Evolutionary conservation across 1,140 invertebrate genomes (phyloP), one percentile per base, ranked within the genome.

Genomic region (Drosophila ficusphila): DNA sequence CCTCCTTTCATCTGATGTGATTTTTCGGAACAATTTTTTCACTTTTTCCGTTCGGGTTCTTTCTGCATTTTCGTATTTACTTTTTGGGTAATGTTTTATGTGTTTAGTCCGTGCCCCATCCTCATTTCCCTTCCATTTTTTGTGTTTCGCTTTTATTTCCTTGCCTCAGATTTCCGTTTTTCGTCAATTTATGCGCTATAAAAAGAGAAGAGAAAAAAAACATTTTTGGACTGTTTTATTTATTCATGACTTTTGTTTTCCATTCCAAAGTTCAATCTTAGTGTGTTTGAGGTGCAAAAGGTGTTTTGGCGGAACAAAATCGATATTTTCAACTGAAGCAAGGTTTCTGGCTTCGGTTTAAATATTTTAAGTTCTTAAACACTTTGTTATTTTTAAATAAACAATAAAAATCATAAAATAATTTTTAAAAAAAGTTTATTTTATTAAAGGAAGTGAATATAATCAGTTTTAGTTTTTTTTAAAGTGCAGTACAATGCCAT

Each of bases 121-220:
- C 38, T 11, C 54, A 39, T 54, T 82, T 76, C 29, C 57, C 38
- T 46, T 36, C 34, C 72, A 54, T 61, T 79, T 34, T 19, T 46
- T 79, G 52, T 85, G 64, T 79, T 75, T 60, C 64, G 36, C 51
- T 76, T 83, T 85, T 79, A 68, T 85, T 79, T 85, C 61, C 41
- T 38, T 65, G 72, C 68, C 67, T 70, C 76, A 81, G 81, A 88
- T 88, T 85, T 85, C 57, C 65, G 47, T 69, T 81, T 81, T 76
- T 68, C 29, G 31, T 62, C 75, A 83, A 85, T 85, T 81, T 85
- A 85, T 85, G 81, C 72, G 58, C 68, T 52, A 85, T 86, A 81
- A 86, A 81, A 69, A 34, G 29, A 21, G 29, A 31, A 34, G 49
- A 49, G 44, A 73, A 76, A 56, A 67, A 65, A 68, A 67, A 49